Conservation (phyloP, 2,888 invertebrate genomes). For the Euzophera pinguis region DNA sequence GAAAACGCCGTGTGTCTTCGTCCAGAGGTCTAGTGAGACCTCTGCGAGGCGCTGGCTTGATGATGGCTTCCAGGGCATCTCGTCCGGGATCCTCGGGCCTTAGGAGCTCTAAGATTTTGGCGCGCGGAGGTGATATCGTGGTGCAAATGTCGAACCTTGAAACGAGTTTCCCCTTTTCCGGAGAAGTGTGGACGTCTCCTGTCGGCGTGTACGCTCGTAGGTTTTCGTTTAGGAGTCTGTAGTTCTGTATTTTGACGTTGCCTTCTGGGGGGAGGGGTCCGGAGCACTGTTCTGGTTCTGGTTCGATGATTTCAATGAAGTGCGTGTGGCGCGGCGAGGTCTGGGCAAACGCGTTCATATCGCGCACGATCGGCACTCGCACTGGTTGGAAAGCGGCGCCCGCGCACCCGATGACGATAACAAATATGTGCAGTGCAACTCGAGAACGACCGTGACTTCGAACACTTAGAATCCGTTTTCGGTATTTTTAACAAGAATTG, state of each 20-base stretch:
- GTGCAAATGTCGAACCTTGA: constrained; percentile 57
- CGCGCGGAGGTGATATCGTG: constrained; percentile 56
- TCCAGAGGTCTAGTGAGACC: constrained; percentile 59
- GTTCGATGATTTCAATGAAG: constrained; percentile 55
- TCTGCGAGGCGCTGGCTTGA: constrained; percentile 59
- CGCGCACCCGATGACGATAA: neutral
- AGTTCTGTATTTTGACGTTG: constrained; percentile 60
- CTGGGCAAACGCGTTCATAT: constrained; percentile 42
- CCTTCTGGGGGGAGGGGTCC: constrained; percentile 55
- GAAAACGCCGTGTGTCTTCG: constrained; percentile 63
- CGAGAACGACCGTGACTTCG: neutral
- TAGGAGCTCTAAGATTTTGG: constrained; percentile 61
- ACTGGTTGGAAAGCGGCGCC: constrained; percentile 23
- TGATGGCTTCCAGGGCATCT: constrained; percentile 65
- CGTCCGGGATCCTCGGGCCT: constrained; percentile 62
- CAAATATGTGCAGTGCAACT: neutral
- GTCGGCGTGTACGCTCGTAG: constrained; percentile 62
- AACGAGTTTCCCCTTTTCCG: constrained; percentile 56
- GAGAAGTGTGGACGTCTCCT: constrained; percentile 57
- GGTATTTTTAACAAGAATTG: neutral
- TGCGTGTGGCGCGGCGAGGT: constrained; percentile 32
- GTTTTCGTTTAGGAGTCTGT: constrained; percentile 56
- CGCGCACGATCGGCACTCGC: constrained; percentile 48
- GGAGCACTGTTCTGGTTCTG: constrained; percentile 48
- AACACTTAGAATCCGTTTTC: neutral